Percentiles rank a stretch among this genome's conserved stretches.
These are phyloP conservation scores for Dromas ardeola DNA, from an alignment of 2,113 vertebrate genomes.

Conservation along the genomic window DNA sequence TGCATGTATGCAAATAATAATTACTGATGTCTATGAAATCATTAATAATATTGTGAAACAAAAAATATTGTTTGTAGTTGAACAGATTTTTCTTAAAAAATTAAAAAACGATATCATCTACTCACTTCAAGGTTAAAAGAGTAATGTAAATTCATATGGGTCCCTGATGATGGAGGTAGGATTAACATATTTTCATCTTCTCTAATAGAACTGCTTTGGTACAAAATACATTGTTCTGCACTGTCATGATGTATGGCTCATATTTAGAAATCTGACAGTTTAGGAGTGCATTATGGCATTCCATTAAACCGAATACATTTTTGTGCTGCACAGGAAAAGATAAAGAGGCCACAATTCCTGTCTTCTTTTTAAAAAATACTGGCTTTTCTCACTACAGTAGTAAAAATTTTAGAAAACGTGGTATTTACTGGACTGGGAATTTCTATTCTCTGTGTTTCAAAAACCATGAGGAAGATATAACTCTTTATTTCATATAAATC, in stretches of 20 bases:
- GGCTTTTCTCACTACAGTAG: background rate
- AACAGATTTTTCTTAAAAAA: background rate
- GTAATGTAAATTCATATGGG: constrained; percentile 36
- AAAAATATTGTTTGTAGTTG: background rate
- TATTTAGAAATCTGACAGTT: constrained; percentile 57
- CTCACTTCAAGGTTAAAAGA: constrained; percentile 56
- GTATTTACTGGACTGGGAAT: background rate
- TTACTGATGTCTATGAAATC: background rate
- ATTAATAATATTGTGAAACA: background rate
- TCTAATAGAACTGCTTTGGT: constrained; percentile 44
- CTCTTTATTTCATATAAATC: background rate
- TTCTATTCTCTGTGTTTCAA: constrained; percentile 7
- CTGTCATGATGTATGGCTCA: constrained; percentile 21
- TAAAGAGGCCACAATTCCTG: constrained; percentile 14
- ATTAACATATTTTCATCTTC: constrained; percentile 63
- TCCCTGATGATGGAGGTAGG: constrained; percentile 21
- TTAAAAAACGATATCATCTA: background rate
- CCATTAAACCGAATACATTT: constrained; percentile 49
- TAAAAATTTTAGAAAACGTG: background rate
- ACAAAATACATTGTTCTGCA: constrained; percentile 43
- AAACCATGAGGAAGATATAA: constrained; percentile 11
- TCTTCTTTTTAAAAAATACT: constrained; percentile 16
- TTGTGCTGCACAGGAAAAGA: constrained; percentile 9
- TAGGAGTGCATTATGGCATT: constrained; percentile 32
- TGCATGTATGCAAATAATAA: background rate